Evolutionary conservation across 2,113 vertebrate genomes (phyloP).

Genomic region (Perca fluviatilis): DNA sequence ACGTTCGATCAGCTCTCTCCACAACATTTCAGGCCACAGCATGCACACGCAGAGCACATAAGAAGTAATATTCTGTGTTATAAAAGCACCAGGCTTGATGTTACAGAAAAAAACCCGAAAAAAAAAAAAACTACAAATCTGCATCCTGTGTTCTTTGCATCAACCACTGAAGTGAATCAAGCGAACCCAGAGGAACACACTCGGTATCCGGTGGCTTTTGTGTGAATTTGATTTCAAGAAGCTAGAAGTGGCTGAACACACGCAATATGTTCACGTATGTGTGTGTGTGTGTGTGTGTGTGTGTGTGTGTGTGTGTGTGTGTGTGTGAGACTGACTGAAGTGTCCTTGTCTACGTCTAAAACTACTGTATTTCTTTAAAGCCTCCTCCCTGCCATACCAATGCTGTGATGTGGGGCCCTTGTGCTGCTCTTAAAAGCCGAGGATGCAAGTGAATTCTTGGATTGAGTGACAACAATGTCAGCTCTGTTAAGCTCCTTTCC

Average conservation of each 20-base stretch:
- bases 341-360: conserved; percentile 36
- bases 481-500: conserved; percentile 58
- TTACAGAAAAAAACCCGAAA: no score
- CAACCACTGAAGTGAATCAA: neutral
- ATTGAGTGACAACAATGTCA: conserved; percentile 62
- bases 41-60: neutral
- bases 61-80: neutral
- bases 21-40: conserved; percentile 1
- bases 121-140: neutral
- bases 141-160: neutral
- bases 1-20: conserved; percentile 38
- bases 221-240: conserved; percentile 29
- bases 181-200: conserved; percentile 8
- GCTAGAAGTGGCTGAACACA: neutral
- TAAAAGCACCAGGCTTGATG: neutral
- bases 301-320: neutral
- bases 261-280: neutral
- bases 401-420: conserved; percentile 56
- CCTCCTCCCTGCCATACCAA: conserved; percentile 37
- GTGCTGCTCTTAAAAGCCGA: conserved; percentile 55
- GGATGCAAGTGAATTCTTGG: conserved; percentile 39
- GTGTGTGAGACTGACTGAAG: neutral
- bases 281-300: neutral
- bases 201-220: neutral
- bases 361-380: conserved; percentile 49